Evolutionary conservation across 2,888 invertebrate species (phyloP), one percentile per base, ranked within the genome.

Genomic region (Brachypalpus laphriformis): DNA sequence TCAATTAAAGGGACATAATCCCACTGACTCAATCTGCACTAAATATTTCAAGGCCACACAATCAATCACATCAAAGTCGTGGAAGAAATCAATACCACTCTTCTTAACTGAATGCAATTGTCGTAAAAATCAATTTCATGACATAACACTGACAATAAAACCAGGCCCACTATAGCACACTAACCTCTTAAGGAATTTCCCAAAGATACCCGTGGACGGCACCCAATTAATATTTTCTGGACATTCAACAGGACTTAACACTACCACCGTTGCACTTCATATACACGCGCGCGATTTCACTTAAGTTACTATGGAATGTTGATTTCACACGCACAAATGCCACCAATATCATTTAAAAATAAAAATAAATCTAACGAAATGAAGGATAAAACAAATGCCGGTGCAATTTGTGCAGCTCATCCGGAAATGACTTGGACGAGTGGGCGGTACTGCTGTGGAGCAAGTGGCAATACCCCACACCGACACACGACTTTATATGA

Each of bases 171-270:
- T 7, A 11, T 5, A n/a, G 0, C 0, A 0, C 3, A 66, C 49
- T 22, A 5, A 66, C 49, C 51, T 51, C 1, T 5, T 8, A 14
- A 66, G 45, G 42, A 28, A 6, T 49, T 14, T 3, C 14, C 37
- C 6, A 16, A 31, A 18, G 14, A 18, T 49, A 8, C 4, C 16
- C 7, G 11, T 59, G 71, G 71, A 59, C 71, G 59, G 59, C 47
- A 59, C n/a, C 34, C 20, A 37, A 37, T 71, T 18, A 22, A 7
- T n/a, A 3, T 20, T 34, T 31, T 3, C n/a, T 49, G 47, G 34
- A 47, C 47, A 71, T 25, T 57, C 71, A 71, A 49, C 59, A 57
- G 59, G 59, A 40, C 59, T 51, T 18, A 51, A 54, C 54, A 40
- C 47, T 11, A 51, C 22, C 37, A 51, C 49, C 51, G 14, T 37